phyloP scores from a whole-genome alignment of 2,888 invertebrate genomes.

The Alloscopus bannaensis region DNA sequence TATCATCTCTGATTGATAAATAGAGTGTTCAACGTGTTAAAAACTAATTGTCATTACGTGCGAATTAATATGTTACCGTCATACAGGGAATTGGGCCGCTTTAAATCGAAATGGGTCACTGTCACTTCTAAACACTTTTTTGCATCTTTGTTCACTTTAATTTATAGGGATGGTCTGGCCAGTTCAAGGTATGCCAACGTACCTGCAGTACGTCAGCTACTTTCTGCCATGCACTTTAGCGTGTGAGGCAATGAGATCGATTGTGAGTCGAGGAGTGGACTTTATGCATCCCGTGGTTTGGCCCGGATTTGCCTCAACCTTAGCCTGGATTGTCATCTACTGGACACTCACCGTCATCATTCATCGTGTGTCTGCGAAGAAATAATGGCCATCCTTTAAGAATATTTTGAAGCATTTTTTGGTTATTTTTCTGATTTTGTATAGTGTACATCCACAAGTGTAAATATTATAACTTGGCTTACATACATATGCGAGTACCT shows the following conservation, averaged over 20 bases:
- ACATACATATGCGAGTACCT: no score
- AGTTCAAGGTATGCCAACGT: conserved; percentile 58
- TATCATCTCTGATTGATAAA: no score
- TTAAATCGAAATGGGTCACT: conserved; percentile 18
- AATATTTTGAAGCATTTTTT: not conserved
- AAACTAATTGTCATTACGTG: not conserved
- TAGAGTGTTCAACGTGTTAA: no score
- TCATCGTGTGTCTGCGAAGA: conserved; percentile 41
- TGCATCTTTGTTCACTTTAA: conserved; percentile 20
- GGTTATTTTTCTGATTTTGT: not conserved
- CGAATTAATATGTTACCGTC: no score
- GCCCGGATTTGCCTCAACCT: conserved; percentile 64
- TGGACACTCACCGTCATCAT: conserved; percentile 52
- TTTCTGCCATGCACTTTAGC: conserved; percentile 65
- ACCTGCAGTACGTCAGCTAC: conserved; percentile 61
- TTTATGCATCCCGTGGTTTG: conserved; percentile 63
- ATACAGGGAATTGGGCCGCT: conserved; percentile 18
- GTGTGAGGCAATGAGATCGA: conserved; percentile 60
- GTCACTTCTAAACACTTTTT: conserved; percentile 9
- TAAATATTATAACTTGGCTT: no score
- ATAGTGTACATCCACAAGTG: no score
- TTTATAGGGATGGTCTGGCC: conserved; percentile 64
- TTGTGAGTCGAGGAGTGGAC: conserved; percentile 58
- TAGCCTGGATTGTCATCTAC: conserved; percentile 61
- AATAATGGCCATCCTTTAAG: conserved; percentile 9